phyloP scores from a whole-genome alignment of 2,888 invertebrate species.

The Coleophora deauratella region DNA sequence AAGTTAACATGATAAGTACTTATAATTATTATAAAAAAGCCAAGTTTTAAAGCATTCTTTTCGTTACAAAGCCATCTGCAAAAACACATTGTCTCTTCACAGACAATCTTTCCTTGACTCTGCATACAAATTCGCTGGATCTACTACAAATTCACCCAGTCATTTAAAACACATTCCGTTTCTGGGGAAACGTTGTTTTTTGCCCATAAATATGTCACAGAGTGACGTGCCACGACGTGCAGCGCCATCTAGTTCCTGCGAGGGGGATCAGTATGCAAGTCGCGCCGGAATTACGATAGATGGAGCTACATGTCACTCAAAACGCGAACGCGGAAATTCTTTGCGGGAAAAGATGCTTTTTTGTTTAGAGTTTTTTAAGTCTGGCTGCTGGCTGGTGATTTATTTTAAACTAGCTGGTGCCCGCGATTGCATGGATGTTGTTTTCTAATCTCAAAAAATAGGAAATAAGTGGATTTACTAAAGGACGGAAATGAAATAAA shows the following conservation, averaged over 20 bases:
- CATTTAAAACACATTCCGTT: slow-evolving; percentile 68
- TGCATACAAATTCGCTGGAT: slow-evolving; percentile 67
- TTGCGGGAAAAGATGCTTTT: slow-evolving; percentile 7
- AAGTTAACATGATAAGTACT: too few species aligned
- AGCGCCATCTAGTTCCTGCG: slow-evolving; percentile 40
- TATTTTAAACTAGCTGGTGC: neutral
- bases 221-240: slow-evolving; percentile 39
- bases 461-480: too few species aligned
- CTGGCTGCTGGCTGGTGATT: neutral
- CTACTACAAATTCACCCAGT: slow-evolving; percentile 65
- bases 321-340: slow-evolving; percentile 14
- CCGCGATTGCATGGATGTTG: too few species aligned
- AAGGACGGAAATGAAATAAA: too few species aligned
- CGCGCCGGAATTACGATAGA: slow-evolving; percentile 32
- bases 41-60: too few species aligned
- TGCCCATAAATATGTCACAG: slow-evolving; percentile 57
- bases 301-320: slow-evolving; percentile 40
- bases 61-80: slow-evolving; percentile 27
- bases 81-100: slow-evolving; percentile 51
- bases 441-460: too few species aligned
- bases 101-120: slow-evolving; percentile 62
- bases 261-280: slow-evolving; percentile 30
- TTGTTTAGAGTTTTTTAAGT: slow-evolving; percentile 8
- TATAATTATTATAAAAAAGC: too few species aligned
- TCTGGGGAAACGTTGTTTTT: slow-evolving; percentile 54